Base-by-base conservation (phyloP, 2,888 invertebrate genomes). In the Apotomis turbidana region DNA sequence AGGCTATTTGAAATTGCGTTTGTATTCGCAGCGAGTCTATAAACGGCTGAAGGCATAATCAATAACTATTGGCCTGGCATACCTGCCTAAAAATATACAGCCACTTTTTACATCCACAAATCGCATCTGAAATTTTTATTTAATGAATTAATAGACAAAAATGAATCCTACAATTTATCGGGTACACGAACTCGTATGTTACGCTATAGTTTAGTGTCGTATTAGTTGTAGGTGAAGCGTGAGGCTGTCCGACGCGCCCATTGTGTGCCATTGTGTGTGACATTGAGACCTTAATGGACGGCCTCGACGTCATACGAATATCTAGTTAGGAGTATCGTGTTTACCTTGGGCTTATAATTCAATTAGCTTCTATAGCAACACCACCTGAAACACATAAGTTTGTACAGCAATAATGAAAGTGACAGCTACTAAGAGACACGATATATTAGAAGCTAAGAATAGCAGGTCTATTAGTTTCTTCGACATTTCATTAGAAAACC, bases 271-370 rank as follows among this genome's bases (percentile, higher is more conserved):
- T 85, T 88, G 87, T 87, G 78, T 86, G 85, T 85, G 90, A 88
- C 85, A 89, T 83, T 87, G 90, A 91, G 88, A 87, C 84, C 87
- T 85, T 93, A 93, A 93, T 93, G 92, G 92, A 90, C 85, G 81
- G 84, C 79, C 75, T 80, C 78, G 78, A 70, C 73, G 78, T 75
- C 79, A 75, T 71, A 6, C 62, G 63, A 72, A 72, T 62, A 62
- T 49, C 71, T 58, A 62, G 44, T 58, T 38, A 63, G 51, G 63
- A 52, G 63, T 72, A 63, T 72, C 72, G 63, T 46, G 44, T 72
- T 59, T 58, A 63, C 72, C 46, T 68, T 36, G 62, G 15, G 44
- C 44, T 62, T 68, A 38, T 70, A 57, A 62, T 66, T 59, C 74
- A 58, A 69, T 72, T 72, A 74, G 62, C 41, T 70, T 54, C 54